These are phyloP conservation scores for Phaonia tiefii DNA, from an alignment of 2,888 invertebrate genomes.

Conservation along the genomic window DNA sequence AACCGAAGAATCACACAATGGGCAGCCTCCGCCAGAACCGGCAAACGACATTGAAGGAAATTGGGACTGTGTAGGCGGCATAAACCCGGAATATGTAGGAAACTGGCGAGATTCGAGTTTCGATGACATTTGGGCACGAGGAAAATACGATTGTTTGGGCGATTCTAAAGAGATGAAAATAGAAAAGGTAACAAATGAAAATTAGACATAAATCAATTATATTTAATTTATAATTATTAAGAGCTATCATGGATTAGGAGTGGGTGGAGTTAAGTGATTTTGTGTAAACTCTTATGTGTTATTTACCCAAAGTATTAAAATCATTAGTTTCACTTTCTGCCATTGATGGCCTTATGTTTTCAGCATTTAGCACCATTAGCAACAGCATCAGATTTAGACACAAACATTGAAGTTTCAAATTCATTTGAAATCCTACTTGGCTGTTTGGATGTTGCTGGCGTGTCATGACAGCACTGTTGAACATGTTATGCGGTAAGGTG, in stretches of 20 bases:
- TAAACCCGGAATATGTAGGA: conserved; percentile 43
- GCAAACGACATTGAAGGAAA: conserved; percentile 27
- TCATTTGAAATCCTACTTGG: not conserved
- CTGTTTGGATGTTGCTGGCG: not conserved
- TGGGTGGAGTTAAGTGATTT: not conserved
- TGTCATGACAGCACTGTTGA: conserved; percentile 19
- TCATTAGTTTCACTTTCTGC: conserved; percentile 52
- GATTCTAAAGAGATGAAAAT: conserved; percentile 9
- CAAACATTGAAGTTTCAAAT: not conserved
- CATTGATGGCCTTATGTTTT: conserved; percentile 7
- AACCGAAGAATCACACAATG: conserved; percentile 88
- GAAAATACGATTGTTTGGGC: not conserved
- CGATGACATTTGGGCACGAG: not conserved
- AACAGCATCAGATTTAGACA: not conserved
- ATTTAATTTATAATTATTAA: conserved; percentile 14
- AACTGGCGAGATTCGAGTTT: conserved; percentile 46
- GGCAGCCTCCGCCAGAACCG: conserved; percentile 81
- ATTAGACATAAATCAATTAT: conserved; percentile 13
- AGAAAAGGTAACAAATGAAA: conserved; percentile 2
- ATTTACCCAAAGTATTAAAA: conserved; percentile 54
- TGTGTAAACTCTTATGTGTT: not conserved
- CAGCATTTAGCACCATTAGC: conserved; percentile 30
- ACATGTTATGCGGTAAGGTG: not conserved
- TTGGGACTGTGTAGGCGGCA: not conserved
- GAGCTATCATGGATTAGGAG: no score